Evolutionary conservation across 2,797 vertebrate genomes (phyloP).

Genomic region (Mus caroli): DNA sequence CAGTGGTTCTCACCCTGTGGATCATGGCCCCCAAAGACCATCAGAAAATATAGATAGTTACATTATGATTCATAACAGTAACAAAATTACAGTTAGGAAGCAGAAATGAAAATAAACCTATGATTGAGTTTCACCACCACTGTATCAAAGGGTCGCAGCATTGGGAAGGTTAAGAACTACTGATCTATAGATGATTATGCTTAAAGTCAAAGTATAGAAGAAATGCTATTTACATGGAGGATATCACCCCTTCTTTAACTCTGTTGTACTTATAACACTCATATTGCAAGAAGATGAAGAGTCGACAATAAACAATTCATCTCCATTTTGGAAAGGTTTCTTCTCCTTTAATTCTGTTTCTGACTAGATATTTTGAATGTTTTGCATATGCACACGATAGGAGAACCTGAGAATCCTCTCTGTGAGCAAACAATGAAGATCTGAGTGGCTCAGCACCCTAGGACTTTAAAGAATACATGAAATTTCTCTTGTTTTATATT

Average conservation of each 20-base stretch:
- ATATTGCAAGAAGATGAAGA: background rate
- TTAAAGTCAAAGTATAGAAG: background rate
- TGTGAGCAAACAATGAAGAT: background rate
- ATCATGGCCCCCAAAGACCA: background rate
- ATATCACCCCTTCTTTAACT: background rate
- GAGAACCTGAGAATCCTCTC: background rate
- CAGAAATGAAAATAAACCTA: background rate
- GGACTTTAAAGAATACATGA: slow-evolving; percentile 12
- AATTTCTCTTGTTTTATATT: slow-evolving; percentile 15
- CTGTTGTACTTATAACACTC: background rate
- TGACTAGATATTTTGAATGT: slow-evolving; percentile 17
- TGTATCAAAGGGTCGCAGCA: background rate
- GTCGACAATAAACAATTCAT: background rate
- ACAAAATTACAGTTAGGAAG: background rate
- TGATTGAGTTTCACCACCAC: background rate
- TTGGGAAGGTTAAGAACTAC: background rate
- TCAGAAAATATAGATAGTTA: background rate
- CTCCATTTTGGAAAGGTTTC: slow-evolving; percentile 11
- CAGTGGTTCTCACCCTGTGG: background rate
- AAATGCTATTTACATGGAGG: background rate
- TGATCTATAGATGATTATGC: background rate
- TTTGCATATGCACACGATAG: background rate
- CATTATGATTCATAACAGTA: background rate
- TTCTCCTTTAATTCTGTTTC: background rate
- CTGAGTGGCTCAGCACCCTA: background rate